Percentiles rank a stretch among this genome's conserved stretches.
Conservation (phyloP, 2,797 vertebrate genomes). For the Falco naumanni region DNA sequence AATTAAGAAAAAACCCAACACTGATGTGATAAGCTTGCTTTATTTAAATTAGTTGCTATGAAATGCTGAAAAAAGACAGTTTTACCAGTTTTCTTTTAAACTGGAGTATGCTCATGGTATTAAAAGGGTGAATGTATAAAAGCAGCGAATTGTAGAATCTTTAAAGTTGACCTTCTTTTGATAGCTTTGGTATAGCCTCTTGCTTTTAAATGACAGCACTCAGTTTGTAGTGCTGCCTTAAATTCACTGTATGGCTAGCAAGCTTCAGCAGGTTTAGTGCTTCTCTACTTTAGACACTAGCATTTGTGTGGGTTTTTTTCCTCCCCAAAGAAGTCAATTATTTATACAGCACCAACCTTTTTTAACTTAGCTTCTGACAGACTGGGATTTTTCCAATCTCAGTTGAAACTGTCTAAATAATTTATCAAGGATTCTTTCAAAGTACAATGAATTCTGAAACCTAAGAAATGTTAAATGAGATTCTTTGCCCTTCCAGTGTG, state of each 20-base stretch:
- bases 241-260: conserved; percentile 9
- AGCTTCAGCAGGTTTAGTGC: conserved; percentile 61
- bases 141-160: not conserved
- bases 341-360: conserved; percentile 77
- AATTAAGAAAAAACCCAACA: not conserved
- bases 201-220: conserved; percentile 23
- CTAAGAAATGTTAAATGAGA: conserved; percentile 75
- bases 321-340: conserved; percentile 71
- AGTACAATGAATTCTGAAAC: conserved; percentile 69
- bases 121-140: not conserved
- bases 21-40: not conserved
- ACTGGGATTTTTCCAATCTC: conserved; percentile 74
- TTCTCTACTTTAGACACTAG: conserved; percentile 55
- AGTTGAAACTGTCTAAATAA: conserved; percentile 77
- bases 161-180: conserved; percentile 23
- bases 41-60: not conserved
- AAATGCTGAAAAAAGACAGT: not conserved
- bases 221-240: conserved; percentile 30
- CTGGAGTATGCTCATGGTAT: not conserved
- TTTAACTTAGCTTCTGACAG: conserved; percentile 75
- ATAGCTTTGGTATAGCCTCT: conserved; percentile 18
- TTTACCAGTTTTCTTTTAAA: not conserved
- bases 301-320: conserved; percentile 28
- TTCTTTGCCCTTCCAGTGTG: conserved; percentile 61
- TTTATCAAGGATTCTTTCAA: conserved; percentile 76